Evolutionary conservation across 2,797 vertebrate genomes (phyloP).

Genomic region (Scyliorhinus canicula): DNA sequence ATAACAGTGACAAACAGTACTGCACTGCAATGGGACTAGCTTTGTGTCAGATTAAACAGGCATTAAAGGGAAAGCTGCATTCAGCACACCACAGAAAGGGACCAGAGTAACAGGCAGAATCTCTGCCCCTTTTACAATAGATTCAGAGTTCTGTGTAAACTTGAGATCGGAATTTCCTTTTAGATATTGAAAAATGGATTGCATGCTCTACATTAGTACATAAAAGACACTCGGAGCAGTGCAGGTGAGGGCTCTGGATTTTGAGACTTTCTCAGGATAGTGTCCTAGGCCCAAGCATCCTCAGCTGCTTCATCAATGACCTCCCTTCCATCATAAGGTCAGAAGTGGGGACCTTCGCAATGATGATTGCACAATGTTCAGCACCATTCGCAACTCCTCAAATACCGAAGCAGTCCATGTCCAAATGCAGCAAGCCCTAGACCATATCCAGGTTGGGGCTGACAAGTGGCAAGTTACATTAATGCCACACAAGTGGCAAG

Average conservation of each 20-base stretch:
- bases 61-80: neutral
- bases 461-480: no score
- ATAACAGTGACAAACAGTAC: neutral
- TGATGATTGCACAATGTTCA: no score
- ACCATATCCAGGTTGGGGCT: no score
- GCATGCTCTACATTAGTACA: neutral
- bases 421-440: no score
- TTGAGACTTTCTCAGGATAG: no score
- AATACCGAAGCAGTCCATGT: no score
- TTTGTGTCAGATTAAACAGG: neutral
- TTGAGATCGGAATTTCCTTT: neutral
- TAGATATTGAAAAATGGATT: neutral
- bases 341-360: no score
- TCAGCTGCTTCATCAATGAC: neutral
- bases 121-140: neutral
- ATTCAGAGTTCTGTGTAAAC: neutral
- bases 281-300: no score
- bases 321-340: no score
- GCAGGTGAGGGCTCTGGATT: neutral
- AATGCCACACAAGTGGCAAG: no score
- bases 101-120: neutral
- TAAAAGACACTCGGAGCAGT: neutral
- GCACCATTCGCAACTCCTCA: neutral
- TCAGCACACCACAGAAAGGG: neutral
- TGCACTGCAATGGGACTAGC: neutral